Percentiles rank a stretch among this genome's conserved stretches.
Evolutionary conservation across 2,797 vertebrate genomes (phyloP).

Genomic region (Neosilurus hyrtlii): DNA sequence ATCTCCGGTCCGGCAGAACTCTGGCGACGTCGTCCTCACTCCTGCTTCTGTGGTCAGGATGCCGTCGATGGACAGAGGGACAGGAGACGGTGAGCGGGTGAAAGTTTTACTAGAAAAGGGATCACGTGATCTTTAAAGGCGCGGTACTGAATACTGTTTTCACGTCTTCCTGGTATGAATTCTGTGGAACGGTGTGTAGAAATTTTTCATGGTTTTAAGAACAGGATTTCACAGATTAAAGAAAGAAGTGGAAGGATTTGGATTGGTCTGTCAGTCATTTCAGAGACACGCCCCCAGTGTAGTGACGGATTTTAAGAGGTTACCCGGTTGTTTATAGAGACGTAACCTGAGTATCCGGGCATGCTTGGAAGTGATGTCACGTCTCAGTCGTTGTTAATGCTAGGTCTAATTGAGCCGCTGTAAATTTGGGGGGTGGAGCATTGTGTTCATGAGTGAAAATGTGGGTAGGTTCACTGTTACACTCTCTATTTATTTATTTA

Average conservation of each 20-base stretch:
- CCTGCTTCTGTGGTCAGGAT: constrained; percentile 61
- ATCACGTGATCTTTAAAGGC: background rate
- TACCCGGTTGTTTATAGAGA: background rate
- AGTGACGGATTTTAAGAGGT: no score
- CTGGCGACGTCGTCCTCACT: constrained; percentile 54
- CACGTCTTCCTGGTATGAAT: background rate
- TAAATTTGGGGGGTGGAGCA: no score
- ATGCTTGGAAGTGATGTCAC: no score
- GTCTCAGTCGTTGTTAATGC: no score
- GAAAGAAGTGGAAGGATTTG: background rate
- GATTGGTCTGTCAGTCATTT: background rate
- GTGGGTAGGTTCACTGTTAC: no score
- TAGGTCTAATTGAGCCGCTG: no score
- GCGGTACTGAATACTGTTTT: background rate
- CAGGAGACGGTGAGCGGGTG: constrained; percentile 68
- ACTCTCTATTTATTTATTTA: no score
- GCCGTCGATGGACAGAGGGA: constrained; percentile 63
- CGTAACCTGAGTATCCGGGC: no score
- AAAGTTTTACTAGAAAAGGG: no score
- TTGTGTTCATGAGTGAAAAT: background rate
- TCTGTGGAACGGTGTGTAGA: background rate
- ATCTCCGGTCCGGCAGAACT: constrained; percentile 45
- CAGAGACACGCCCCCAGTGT: background rate
- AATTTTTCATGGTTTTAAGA: no score
- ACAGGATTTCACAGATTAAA: no score